Conservation (phyloP, 2,113 vertebrate genomes). For the Onychorhynchus coronatus region DNA sequence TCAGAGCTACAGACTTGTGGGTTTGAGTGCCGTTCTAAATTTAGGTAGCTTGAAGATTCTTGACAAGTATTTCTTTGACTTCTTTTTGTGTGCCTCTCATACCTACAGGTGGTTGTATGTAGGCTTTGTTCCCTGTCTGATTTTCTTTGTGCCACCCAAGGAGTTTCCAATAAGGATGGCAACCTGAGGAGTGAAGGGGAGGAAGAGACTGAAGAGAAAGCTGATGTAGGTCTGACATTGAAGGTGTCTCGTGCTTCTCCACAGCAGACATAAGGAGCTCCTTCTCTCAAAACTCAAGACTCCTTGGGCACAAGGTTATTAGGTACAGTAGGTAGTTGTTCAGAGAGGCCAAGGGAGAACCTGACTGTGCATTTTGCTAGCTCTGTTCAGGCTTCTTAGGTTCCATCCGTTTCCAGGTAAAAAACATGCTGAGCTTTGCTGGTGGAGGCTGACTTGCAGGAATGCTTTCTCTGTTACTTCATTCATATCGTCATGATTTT, state of each 20-base stretch:
- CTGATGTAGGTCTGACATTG: rapidly evolving
- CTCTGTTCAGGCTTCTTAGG: background rate
- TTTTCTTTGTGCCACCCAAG: background rate
- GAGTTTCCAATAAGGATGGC: background rate
- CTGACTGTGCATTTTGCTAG: background rate
- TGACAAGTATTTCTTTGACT: background rate
- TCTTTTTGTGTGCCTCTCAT: background rate
- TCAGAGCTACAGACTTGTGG: background rate
- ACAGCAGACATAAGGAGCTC: background rate
- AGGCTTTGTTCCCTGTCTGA: background rate
- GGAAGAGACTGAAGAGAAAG: background rate
- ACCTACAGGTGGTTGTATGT: background rate
- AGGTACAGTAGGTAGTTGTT: background rate
- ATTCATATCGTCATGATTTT: background rate
- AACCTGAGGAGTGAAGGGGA: background rate
- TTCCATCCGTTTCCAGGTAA: background rate
- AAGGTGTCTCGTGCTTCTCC: background rate
- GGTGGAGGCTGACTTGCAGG: background rate
- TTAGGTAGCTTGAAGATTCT: background rate
- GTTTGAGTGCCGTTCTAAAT: background rate
- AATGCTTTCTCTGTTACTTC: background rate
- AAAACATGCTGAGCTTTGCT: background rate
- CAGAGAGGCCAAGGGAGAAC: background rate
- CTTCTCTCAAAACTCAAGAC: background rate
- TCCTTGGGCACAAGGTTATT: background rate